phyloP scores from a whole-genome alignment of 2,888 invertebrate genomes.

The Salpingus planirostris region DNA sequence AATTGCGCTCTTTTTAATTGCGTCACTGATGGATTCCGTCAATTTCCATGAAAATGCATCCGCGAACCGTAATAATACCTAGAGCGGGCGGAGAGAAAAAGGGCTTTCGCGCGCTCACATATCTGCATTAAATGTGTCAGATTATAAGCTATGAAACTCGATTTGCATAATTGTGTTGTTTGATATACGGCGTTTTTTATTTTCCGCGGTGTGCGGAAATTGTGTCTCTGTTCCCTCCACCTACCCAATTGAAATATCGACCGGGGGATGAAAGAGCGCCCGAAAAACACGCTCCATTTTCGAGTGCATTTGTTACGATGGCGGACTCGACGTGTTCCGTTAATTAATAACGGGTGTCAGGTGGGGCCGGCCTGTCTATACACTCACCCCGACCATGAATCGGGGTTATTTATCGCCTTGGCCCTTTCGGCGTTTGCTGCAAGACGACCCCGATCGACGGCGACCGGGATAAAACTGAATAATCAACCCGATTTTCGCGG shows the following conservation, averaged over 20 bases:
- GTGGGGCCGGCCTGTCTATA: constrained; percentile 31
- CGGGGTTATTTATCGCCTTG: constrained; percentile 32
- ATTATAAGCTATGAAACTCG: constrained; percentile 34
- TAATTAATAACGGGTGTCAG: constrained; percentile 35
- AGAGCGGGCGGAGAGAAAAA: constrained; percentile 17
- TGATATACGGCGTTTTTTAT: constrained; percentile 13
- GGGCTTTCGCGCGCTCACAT: too few species aligned
- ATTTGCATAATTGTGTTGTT: constrained; percentile 34
- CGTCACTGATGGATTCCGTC: constrained; percentile 31
- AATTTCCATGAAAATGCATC: constrained; percentile 32
- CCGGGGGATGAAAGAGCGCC: constrained; percentile 9
- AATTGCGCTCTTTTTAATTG: constrained; percentile 5
- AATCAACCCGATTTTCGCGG: too few species aligned
- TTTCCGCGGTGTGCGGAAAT: constrained; percentile 10
- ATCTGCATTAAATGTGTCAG: constrained; percentile 35
- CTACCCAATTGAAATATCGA: constrained; percentile 14
- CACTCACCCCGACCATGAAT: constrained; percentile 30
- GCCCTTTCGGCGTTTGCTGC: constrained; percentile 21
- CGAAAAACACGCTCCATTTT: constrained; percentile 21
- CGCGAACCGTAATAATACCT: constrained; percentile 15
- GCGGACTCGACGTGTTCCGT: constrained; percentile 27
- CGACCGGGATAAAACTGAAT: too few species aligned
- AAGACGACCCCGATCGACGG: constrained; percentile 7
- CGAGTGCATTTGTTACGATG: constrained; percentile 22
- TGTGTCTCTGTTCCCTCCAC: constrained; percentile 12